Evolutionary conservation across 2,888 invertebrate species (phyloP), one percentile per base, ranked within the genome.

Genomic region (Drosophila tanythrix): DNA sequence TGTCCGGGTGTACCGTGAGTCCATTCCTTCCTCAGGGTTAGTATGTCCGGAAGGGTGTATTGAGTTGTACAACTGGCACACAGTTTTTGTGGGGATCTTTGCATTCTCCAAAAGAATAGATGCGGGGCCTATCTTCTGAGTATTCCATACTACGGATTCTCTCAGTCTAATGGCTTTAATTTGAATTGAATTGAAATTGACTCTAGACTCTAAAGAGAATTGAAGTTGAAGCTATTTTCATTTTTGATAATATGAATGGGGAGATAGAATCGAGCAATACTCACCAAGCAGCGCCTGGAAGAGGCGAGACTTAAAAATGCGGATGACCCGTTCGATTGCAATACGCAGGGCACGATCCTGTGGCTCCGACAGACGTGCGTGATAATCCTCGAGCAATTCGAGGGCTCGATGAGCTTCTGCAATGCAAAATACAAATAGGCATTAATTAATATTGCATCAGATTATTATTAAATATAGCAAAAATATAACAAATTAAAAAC

Each of bases 271-370:
- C 11, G 11, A 43, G 46, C 15, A 46, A 8, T 59, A 94, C 96
- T 96, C 94, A 99, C 99, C 99, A 94, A 99, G 95, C 86, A 99
- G 94, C 82, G 99, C 99, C 94, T 99, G 99, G 94, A 99, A 99
- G 78, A 99, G 96, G 76, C 98, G 95, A 90, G 98, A 99, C 94
- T 99, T 99, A 95, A 99, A 99, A 94, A 99, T 98, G 91, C 98
- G 95, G 93, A 99, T 99, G 92, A 99, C 98, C 89, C 99, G 95
- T 94, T 99, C 99, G 93, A 99, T 99, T 85, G 99, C 99, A 89
- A 97, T 95, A 86, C 98, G 96, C 86, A 99, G 95, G 92, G 99
- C 98, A 92, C 98, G 96, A 94, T 99, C 99, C 93, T 98, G 98
- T 64, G 99, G 97, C 93, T 97, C 97, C 85, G 96, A 97, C 91